phyloP scores from a whole-genome alignment of 2,797 vertebrate species.

The Peromyscus eremicus region DNA sequence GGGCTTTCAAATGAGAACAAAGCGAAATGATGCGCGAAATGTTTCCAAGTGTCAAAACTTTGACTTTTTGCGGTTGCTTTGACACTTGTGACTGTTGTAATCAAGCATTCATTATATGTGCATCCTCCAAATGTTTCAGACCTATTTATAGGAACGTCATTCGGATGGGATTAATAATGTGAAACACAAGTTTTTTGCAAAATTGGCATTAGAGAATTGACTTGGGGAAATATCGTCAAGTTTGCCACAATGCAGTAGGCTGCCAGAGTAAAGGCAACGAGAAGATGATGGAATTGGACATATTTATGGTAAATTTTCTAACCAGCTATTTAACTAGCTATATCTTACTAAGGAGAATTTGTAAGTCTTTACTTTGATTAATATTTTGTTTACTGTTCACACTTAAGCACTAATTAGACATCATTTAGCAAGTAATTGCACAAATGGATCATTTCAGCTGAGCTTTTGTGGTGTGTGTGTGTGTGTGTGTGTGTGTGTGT shows the following conservation, averaged over 20 bases:
- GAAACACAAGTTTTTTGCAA: slow-evolving; percentile 70
- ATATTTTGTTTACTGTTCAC: slow-evolving; percentile 57
- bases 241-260: slow-evolving; percentile 57
- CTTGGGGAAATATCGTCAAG: slow-evolving; percentile 48
- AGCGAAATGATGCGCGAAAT: not conserved
- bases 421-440: slow-evolving; percentile 53
- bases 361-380: slow-evolving; percentile 66
- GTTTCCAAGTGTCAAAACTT: slow-evolving; percentile 58
- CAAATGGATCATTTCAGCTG: slow-evolving; percentile 27
- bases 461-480: not conserved
- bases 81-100: slow-evolving; percentile 67
- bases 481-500: not conserved
- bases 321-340: slow-evolving; percentile 58
- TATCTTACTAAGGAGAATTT: slow-evolving; percentile 60
- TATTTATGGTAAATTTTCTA: slow-evolving; percentile 51
- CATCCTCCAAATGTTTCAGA: slow-evolving; percentile 60
- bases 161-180: slow-evolving; percentile 70
- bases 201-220: slow-evolving; percentile 58
- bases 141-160: slow-evolving; percentile 77
- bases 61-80: slow-evolving; percentile 30
- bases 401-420: slow-evolving; percentile 44
- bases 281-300: slow-evolving; percentile 11
- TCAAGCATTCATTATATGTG: slow-evolving; percentile 37
- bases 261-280: slow-evolving; percentile 57
- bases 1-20: not conserved